Evolutionary conservation across 2,113 vertebrate species (phyloP).

Genomic region (Tylochromis polylepis): DNA sequence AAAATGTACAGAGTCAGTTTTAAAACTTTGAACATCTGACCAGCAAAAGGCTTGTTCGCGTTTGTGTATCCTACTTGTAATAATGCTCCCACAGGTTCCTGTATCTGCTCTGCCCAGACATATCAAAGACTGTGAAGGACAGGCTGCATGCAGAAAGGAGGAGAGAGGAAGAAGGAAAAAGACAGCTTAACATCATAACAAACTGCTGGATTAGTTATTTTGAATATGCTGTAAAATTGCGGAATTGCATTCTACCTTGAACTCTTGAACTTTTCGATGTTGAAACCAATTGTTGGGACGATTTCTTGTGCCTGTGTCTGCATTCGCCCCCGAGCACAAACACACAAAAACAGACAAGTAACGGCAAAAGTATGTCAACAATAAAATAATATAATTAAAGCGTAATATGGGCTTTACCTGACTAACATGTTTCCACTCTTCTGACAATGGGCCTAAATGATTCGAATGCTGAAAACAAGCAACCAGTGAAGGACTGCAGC

Average conservation of each 20-base stretch:
- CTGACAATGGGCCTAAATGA: slow-evolving; percentile 66
- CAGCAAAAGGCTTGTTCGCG: background rate
- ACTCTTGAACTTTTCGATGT: slow-evolving; percentile 96
- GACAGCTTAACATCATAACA: background rate
- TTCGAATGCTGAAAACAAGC: slow-evolving; percentile 66
- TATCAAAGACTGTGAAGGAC: slow-evolving; percentile 97
- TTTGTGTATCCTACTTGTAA: slow-evolving; percentile 83
- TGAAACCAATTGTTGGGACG: slow-evolving; percentile 98
- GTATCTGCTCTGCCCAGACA: slow-evolving; percentile 97
- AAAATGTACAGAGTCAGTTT: background rate
- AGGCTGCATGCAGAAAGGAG: slow-evolving; percentile 71
- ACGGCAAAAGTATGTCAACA: slow-evolving; percentile 53
- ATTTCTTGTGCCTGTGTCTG: slow-evolving; percentile 93
- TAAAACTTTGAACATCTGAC: background rate
- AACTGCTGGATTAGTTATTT: background rate
- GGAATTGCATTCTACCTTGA: slow-evolving; percentile 79
- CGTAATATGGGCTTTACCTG: slow-evolving; percentile 54
- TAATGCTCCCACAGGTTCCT: slow-evolving; percentile 98
- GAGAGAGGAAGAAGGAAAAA: background rate
- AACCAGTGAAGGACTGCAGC: slow-evolving; percentile 43
- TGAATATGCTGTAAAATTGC: background rate
- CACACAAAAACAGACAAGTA: slow-evolving; percentile 56
- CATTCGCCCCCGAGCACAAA: background rate
- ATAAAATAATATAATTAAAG: background rate
- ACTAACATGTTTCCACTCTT: slow-evolving; percentile 71